Evolutionary conservation across 2,113 vertebrate genomes (phyloP).

Genomic region (Cnemophilus loriae): DNA sequence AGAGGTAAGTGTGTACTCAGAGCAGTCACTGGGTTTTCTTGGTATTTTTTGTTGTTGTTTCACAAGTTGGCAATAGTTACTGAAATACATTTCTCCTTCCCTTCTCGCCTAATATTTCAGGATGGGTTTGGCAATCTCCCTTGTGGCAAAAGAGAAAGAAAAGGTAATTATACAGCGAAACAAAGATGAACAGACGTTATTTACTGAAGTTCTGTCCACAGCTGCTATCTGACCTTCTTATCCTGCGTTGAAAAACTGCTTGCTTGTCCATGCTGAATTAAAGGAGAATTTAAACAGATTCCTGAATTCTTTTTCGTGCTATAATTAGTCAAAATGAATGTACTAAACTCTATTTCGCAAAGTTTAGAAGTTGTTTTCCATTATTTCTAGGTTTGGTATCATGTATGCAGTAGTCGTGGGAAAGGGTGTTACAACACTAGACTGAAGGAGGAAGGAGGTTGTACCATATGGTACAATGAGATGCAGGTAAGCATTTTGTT

Average conservation of each 20-base stretch:
- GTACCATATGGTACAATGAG: slow-evolving; percentile 99
- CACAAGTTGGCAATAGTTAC: background rate
- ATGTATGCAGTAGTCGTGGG: slow-evolving; percentile 89
- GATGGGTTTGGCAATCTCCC: slow-evolving; percentile 96
- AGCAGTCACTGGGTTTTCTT: background rate
- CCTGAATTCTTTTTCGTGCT: background rate
- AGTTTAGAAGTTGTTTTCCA: background rate
- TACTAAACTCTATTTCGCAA: background rate
- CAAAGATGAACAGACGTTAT: background rate
- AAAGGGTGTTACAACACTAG: slow-evolving; percentile 92
- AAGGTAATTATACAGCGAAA: slow-evolving; percentile 77
- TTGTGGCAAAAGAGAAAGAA: slow-evolving; percentile 96
- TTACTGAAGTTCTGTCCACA: background rate
- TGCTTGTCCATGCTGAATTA: background rate
- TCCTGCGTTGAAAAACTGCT: background rate
- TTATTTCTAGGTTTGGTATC: slow-evolving; percentile 91
- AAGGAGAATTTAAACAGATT: background rate
- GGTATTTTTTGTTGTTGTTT: background rate
- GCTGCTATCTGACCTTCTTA: background rate
- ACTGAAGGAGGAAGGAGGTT: slow-evolving; percentile 94
- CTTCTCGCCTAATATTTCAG: slow-evolving; percentile 63
- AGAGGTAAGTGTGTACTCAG: slow-evolving; percentile 75
- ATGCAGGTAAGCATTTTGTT: slow-evolving; percentile 74
- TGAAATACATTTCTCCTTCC: background rate
- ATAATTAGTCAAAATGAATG: background rate